A percentile compares a stretch with the other conserved stretches of the same genome.
These are phyloP conservation scores for Drosophila fuyamai DNA, from an alignment of 1,140 invertebrate genomes.

Conservation along the genomic window DNA sequence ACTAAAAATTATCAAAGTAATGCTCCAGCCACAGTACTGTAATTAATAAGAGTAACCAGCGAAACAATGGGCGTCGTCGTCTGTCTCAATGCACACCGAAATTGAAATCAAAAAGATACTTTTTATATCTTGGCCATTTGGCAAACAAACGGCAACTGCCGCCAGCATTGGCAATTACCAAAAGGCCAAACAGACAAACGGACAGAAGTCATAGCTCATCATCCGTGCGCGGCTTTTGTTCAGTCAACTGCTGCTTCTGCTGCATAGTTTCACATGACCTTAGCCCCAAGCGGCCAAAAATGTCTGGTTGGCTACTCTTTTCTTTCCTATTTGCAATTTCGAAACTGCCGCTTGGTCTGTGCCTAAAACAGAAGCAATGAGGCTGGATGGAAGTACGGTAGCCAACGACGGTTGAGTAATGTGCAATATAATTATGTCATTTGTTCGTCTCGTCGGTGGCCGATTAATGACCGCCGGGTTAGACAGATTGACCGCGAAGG, in stretches of 20 bases:
- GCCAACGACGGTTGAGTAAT: conserved; percentile 56
- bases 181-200: conserved; percentile 61
- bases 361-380: conserved; percentile 73
- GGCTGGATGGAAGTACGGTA: conserved; percentile 25
- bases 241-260: conserved; percentile 24
- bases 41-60: conserved; percentile 57
- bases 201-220: conserved; percentile 72
- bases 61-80: conserved; percentile 65
- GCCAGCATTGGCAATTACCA: conserved; percentile 68
- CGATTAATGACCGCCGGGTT: conserved; percentile 32
- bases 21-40: conserved; percentile 32
- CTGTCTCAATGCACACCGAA: conserved; percentile 54
- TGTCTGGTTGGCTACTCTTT: conserved; percentile 43
- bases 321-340: conserved; percentile 56
- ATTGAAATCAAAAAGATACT: conserved; percentile 55
- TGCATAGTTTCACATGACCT: conserved; percentile 77
- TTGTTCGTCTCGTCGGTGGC: conserved; percentile 25
- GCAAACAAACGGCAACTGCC: conserved; percentile 59
- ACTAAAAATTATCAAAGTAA: conserved; percentile 39
- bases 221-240: conserved; percentile 51
- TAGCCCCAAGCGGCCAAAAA: conserved; percentile 57
- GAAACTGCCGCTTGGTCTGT: conserved; percentile 45
- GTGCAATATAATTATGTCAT: conserved; percentile 61
- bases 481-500: not conserved
- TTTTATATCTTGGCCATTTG: conserved; percentile 52